These are phyloP conservation scores for Pseudomyrmex gracilis DNA, from an alignment of 1,140 invertebrate genomes.

Conservation along the genomic window DNA sequence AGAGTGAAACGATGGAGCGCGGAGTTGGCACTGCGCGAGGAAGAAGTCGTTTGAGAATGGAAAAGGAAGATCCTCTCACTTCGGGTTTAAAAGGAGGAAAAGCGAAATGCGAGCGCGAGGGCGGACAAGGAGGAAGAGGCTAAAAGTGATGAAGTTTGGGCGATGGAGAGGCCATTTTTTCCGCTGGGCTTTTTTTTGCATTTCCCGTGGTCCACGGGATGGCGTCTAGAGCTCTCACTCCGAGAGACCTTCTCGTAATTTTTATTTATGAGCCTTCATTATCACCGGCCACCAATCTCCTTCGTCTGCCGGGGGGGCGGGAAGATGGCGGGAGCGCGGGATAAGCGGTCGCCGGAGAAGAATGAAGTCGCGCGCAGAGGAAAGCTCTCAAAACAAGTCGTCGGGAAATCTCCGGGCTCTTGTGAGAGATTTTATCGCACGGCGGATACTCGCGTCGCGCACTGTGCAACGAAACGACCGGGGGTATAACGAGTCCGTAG, in stretches of 20 bases:
- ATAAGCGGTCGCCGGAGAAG: conserved; percentile 13
- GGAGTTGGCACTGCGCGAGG: conserved; percentile 13
- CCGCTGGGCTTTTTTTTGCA: conserved; percentile 51
- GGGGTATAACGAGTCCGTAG: conserved; percentile 47
- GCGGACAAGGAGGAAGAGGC: neutral
- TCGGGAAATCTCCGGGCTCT: conserved; percentile 33
- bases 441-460: conserved; percentile 22
- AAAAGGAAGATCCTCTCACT: conserved; percentile 10
- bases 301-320: conserved; percentile 19
- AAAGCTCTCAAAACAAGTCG: conserved; percentile 51
- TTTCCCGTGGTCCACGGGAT: neutral
- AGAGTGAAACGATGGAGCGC: conserved; percentile 6
- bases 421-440: conserved; percentile 51
- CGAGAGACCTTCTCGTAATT: conserved; percentile 62
- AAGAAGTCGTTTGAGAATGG: conserved; percentile 26
- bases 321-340: conserved; percentile 7
- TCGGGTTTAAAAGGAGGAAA: conserved; percentile 31
- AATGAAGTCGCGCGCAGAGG: conserved; percentile 8
- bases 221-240: neutral
- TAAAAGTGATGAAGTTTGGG: conserved; percentile 76
- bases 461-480: conserved; percentile 30
- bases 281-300: conserved; percentile 69
- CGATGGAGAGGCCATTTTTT: conserved; percentile 67
- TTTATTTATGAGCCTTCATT: conserved; percentile 75
- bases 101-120: neutral